phyloP scores from a whole-genome alignment of 2,797 vertebrate species.

The Chelidonichthys spinosus region DNA sequence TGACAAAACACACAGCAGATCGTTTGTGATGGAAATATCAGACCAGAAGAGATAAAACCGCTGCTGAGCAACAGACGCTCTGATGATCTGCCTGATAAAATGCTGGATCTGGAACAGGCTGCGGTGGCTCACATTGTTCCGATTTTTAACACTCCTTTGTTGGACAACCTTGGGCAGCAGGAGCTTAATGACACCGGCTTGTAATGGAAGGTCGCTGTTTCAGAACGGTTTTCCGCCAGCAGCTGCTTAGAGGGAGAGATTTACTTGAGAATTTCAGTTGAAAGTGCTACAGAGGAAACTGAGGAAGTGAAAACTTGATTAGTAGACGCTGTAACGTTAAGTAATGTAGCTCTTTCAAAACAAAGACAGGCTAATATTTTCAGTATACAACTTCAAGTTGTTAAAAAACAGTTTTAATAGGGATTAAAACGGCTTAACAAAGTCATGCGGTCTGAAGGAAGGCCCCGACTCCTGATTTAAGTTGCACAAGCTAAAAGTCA shows the following conservation, averaged over 20 bases:
- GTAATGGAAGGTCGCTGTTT: conserved; percentile 11
- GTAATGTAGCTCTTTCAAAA: neutral
- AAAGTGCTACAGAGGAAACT: neutral
- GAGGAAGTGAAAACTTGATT: neutral
- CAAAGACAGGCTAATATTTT: neutral
- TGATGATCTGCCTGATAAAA: conserved; percentile 29
- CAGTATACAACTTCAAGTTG: neutral
- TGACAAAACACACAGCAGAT: conserved; percentile 47
- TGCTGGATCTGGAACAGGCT: neutral
- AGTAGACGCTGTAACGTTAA: neutral
- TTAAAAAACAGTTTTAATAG: conserved; percentile 5
- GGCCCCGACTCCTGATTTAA: too few relatives aligned
- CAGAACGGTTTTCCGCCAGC: neutral
- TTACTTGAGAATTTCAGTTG: neutral
- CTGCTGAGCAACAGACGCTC: conserved; percentile 15
- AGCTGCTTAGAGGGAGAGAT: neutral
- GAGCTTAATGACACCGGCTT: neutral
- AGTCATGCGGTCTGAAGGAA: neutral
- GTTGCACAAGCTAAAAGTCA: neutral
- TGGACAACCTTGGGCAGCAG: conserved; percentile 3
- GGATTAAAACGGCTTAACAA: conserved; percentile 14
- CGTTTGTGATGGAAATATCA: conserved; percentile 59
- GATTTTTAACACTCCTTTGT: conserved; percentile 11
- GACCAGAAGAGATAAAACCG: conserved; percentile 47
- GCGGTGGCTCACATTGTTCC: neutral